Conservation (phyloP, 2,797 vertebrate genomes). For the Arrhamphus sclerolepis region DNA sequence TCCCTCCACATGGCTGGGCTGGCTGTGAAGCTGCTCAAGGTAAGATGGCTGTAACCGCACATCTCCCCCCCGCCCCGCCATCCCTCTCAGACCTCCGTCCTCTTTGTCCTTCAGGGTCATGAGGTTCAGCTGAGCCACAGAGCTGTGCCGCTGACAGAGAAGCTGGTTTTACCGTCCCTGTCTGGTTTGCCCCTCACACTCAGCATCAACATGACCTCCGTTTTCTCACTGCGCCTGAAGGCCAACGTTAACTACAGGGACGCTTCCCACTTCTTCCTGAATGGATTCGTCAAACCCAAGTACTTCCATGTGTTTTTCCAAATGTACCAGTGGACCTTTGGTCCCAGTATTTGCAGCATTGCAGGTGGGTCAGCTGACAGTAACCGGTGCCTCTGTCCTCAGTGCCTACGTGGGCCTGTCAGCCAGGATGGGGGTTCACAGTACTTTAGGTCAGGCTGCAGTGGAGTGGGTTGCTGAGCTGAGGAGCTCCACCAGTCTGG, state of each 20-base stretch:
- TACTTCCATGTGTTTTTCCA: conserved; percentile 43
- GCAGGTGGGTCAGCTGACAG: background rate
- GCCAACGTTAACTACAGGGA: conserved; percentile 82
- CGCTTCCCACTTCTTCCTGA: conserved; percentile 83
- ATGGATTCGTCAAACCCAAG: conserved; percentile 87
- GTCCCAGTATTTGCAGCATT: background rate
- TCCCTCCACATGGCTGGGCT: conserved; percentile 83
- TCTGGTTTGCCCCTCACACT: conserved; percentile 86
- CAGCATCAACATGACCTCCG: conserved; percentile 82
- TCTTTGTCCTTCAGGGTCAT: conserved; percentile 79
- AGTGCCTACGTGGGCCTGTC: conserved; percentile 83
- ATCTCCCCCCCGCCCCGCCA: background rate
- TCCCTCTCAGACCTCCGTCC: background rate
- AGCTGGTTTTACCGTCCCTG: conserved; percentile 84
- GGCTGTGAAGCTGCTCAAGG: conserved; percentile 86
- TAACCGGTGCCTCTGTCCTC: conserved; percentile 30
- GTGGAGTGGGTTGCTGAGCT: conserved; percentile 84
- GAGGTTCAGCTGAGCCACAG: conserved; percentile 85
- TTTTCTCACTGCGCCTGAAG: conserved; percentile 81
- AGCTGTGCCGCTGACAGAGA: conserved; percentile 78
- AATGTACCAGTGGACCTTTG: background rate
- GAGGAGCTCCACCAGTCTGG: conserved; percentile 81
- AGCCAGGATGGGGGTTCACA: conserved; percentile 81
- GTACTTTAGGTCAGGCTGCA: conserved; percentile 81
- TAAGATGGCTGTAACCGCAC: conserved; percentile 35